Percentiles rank a stretch among this genome's conserved stretches.
phyloP scores from a whole-genome alignment of 2,113 vertebrate genomes.

The Odocoileus hemionus region DNA sequence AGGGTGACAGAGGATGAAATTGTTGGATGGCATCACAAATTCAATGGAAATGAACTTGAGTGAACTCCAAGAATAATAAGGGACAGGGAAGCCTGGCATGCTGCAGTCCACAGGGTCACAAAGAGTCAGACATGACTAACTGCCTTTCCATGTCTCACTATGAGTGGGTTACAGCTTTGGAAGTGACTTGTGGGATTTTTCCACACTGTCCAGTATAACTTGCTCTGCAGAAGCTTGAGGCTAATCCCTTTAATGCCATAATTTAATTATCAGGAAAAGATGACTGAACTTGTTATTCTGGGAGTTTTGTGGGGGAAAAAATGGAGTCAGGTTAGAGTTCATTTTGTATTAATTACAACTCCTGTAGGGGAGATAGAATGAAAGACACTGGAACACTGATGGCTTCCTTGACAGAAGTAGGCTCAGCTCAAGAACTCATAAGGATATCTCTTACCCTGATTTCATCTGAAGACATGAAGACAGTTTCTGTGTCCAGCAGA shows the following conservation, averaged over 20 bases:
- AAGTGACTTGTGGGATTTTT: background rate
- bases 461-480: no score
- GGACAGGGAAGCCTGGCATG: background rate
- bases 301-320: background rate
- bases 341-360: background rate
- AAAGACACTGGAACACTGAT: background rate
- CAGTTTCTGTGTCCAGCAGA: background rate
- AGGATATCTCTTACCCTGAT: background rate
- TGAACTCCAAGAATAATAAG: background rate
- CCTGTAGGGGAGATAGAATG: background rate
- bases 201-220: fast-evolving
- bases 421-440: background rate
- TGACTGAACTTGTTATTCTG: background rate
- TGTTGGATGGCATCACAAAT: background rate
- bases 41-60: background rate
- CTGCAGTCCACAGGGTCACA: background rate
- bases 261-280: background rate
- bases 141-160: fast-evolving
- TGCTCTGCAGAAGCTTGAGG: fast-evolving
- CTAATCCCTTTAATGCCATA: fast-evolving
- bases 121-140: background rate
- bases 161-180: background rate
- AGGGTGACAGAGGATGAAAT: background rate
- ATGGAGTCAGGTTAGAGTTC: background rate
- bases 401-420: background rate